phyloP scores from a whole-genome alignment of 1,140 invertebrate species.

The Lerema accius region DNA sequence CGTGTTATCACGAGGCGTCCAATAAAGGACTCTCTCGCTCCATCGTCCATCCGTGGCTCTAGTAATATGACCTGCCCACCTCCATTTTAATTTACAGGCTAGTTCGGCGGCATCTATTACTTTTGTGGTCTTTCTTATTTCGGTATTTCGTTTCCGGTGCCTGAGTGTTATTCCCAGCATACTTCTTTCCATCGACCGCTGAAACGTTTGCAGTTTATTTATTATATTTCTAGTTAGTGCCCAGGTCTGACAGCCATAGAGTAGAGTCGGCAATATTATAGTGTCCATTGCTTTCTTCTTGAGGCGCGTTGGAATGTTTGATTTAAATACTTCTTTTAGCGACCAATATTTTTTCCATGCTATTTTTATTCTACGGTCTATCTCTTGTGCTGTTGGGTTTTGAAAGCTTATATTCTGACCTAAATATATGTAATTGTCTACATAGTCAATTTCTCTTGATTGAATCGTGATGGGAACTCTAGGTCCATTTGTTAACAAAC shows the following conservation, averaged over 20 bases:
- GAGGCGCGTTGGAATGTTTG: neutral
- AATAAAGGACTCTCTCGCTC: neutral
- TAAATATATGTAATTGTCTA: too few relatives aligned
- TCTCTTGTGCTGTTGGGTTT: too few relatives aligned
- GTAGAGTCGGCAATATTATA: neutral
- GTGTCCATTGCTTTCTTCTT: neutral
- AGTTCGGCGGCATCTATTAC: neutral
- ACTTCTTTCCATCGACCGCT: neutral
- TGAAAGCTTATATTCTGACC: too few relatives aligned
- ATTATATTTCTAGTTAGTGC: neutral
- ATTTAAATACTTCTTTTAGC: neutral
- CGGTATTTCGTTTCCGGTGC: neutral
- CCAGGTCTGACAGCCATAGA: neutral
- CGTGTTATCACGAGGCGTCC: too few relatives aligned
- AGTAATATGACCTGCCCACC: neutral
- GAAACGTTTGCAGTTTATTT: neutral
- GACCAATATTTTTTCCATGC: constrained; percentile 17
- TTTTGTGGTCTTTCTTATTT: neutral
- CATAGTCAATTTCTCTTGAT: too few relatives aligned
- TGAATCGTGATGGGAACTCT: too few relatives aligned
- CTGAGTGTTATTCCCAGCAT: neutral
- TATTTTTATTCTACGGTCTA: constrained; percentile 18
- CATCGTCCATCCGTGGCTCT: neutral
- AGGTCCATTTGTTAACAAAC: too few relatives aligned
- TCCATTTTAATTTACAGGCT: neutral